Evolutionary conservation across 2,113 vertebrate species (phyloP), one percentile per base, ranked within the genome.

Genomic region (Callospermophilus lateralis): DNA sequence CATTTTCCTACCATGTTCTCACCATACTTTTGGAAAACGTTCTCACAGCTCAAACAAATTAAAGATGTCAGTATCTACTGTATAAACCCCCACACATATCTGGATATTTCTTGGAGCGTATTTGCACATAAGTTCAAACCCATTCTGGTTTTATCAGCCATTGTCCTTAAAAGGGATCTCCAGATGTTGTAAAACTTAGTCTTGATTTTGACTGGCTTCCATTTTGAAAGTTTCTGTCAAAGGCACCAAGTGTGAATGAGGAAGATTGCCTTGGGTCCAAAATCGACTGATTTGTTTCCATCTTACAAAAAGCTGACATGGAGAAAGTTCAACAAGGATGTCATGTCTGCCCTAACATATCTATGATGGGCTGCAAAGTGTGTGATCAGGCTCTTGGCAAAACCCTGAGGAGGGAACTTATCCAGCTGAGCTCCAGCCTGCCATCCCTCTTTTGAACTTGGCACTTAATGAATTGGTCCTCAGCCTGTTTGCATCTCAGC

Each of bases 121-220:
- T 97, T 93, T 96, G 87, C 90, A 84, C 8, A 3, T 45, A 96
- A 91, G 34, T 95, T 97, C 68, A 97, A 96, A 4, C 68, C 2
- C 74, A 96, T 91, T 37, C 39, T 92, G 89, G 85, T 94, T 97
- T 81, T 96, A 85, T 96, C 85, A 98, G 89, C 51, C 94, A 61
- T 94, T 93, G 85, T 93, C 97, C 72, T 96, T 92, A 93, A 84
- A 76, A 96, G 88, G 63, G 92, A 86, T 95, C 95, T 97, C 98
- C 97, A 98, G 96, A 96, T 98, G 95, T 97, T 98, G 13, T 84
- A 96, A 97, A 97, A 95, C 76, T 95, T 92, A 84, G 89, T 95
- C 45, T 89, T 96, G 90, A 93, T 24, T 89, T 97, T 97, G 45
- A 87, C 26, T 30, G 34, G 42, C 55, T 89, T 83, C 78, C 90